Conservation (phyloP, 1,140 invertebrate species). For the Calephelis nemesis region DNA sequence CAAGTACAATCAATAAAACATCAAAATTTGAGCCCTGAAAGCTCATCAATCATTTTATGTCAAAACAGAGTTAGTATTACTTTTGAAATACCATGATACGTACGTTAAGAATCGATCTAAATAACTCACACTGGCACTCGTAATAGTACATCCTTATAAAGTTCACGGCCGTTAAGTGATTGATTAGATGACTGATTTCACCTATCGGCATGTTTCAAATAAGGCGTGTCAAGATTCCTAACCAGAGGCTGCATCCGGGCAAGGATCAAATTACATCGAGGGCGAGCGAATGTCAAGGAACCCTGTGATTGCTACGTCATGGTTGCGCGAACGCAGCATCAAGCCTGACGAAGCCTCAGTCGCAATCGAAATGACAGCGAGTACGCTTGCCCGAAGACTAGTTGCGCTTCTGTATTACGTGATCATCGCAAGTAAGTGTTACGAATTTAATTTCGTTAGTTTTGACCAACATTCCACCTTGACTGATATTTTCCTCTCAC, state of each 20-base stretch:
- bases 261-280: constrained; percentile 64
- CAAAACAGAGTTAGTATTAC: neutral
- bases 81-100: neutral
- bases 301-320: constrained; percentile 44
- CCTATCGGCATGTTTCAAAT: constrained; percentile 34
- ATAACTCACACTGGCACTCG: neutral
- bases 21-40: no score
- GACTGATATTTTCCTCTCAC: neutral
- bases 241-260: constrained; percentile 72
- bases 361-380: constrained; percentile 67
- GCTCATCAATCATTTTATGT: no score
- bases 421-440: constrained; percentile 48
- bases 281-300: constrained; percentile 76
- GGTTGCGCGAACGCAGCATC: constrained; percentile 26
- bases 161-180: constrained; percentile 51
- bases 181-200: constrained; percentile 48
- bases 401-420: constrained; percentile 37
- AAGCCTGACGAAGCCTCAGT: constrained; percentile 39
- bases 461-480: neutral
- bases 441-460: constrained; percentile 7
- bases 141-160: constrained; percentile 35
- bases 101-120: neutral
- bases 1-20: no score
- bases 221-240: constrained; percentile 71
- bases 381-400: constrained; percentile 60